Conservation (phyloP, 2,888 invertebrate species). For the Endomychus coccineus region DNA sequence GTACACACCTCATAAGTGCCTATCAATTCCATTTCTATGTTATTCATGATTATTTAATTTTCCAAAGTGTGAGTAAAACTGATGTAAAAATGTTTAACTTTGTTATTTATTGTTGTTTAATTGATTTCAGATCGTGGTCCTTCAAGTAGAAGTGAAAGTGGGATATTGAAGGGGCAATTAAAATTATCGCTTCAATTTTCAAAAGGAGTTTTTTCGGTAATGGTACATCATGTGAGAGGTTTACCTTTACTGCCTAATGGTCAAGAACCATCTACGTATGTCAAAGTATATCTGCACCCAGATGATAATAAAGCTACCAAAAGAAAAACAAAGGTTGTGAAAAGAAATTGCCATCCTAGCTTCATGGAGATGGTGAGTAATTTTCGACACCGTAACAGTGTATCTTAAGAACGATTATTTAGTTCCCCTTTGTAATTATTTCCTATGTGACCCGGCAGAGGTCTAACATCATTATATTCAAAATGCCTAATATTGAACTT, state of each 20-base stretch:
- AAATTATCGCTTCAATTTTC: constrained; percentile 73
- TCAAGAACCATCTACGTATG: constrained; percentile 82
- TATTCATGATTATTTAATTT: too few relatives aligned
- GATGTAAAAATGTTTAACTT: too few relatives aligned
- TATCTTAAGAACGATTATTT: too few relatives aligned
- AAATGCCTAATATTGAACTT: too few relatives aligned
- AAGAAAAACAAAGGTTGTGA: constrained; percentile 89
- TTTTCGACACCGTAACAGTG: too few relatives aligned
- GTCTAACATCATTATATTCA: too few relatives aligned
- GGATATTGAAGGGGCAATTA: constrained; percentile 60
- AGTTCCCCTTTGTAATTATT: too few relatives aligned
- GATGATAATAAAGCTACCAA: constrained; percentile 90
- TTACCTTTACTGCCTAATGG: constrained; percentile 71
- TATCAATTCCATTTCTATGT: too few relatives aligned
- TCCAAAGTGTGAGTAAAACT: too few relatives aligned
- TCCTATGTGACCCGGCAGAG: too few relatives aligned
- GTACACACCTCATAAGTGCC: too few relatives aligned
- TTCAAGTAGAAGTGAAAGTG: constrained; percentile 39
- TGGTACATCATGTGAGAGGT: constrained; percentile 88
- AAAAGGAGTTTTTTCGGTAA: constrained; percentile 65
- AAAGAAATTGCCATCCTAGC: constrained; percentile 88
- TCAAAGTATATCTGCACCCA: constrained; percentile 88
- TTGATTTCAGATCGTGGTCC: constrained; percentile 30
- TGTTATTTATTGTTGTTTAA: not conserved
- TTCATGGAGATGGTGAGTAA: constrained; percentile 90